Percentiles rank a stretch among this genome's conserved stretches.
phyloP scores from a whole-genome alignment of 2,888 invertebrate genomes.

The Pollenia angustigena region DNA sequence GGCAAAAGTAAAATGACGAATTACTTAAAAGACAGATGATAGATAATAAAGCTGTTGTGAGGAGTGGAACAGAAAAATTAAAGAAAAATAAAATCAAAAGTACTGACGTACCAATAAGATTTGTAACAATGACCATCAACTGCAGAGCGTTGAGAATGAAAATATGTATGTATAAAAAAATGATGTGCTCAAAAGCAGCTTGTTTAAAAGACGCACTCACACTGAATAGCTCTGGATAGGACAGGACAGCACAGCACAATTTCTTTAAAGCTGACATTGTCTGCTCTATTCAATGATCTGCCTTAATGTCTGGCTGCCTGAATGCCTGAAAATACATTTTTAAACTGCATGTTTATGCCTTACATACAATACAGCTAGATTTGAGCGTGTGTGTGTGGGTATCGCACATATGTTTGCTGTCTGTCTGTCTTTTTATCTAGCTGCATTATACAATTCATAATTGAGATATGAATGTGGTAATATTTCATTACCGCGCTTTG shows the following conservation, averaged over 20 bases:
- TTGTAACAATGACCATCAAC: conserved; percentile 39
- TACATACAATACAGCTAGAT: not conserved
- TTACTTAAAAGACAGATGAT: conserved; percentile 67
- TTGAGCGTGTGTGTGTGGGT: not conserved
- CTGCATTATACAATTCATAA: conserved; percentile 76
- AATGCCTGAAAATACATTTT: not conserved
- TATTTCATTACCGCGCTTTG: conserved; percentile 79
- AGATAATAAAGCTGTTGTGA: conserved; percentile 46
- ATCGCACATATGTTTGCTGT: not conserved
- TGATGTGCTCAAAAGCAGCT: not conserved
- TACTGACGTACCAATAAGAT: conserved; percentile 35
- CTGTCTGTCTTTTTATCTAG: not conserved
- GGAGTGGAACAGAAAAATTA: not conserved
- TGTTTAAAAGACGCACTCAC: conserved; percentile 3
- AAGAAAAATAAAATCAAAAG: conserved; percentile 3
- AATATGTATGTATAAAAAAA: not conserved
- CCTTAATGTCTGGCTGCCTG: conserved; percentile 5
- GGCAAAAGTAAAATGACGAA: conserved; percentile 46
- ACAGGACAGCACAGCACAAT: not conserved
- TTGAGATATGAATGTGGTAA: conserved; percentile 83
- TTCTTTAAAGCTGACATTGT: conserved; percentile 7
- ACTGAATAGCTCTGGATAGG: not conserved
- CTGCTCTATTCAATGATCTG: conserved; percentile 17
- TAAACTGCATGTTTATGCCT: not conserved
- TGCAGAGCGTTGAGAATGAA: conserved; percentile 11